Evolutionary conservation across 2,113 vertebrate species (phyloP).

Genomic region (Sclerurus mexicanus): DNA sequence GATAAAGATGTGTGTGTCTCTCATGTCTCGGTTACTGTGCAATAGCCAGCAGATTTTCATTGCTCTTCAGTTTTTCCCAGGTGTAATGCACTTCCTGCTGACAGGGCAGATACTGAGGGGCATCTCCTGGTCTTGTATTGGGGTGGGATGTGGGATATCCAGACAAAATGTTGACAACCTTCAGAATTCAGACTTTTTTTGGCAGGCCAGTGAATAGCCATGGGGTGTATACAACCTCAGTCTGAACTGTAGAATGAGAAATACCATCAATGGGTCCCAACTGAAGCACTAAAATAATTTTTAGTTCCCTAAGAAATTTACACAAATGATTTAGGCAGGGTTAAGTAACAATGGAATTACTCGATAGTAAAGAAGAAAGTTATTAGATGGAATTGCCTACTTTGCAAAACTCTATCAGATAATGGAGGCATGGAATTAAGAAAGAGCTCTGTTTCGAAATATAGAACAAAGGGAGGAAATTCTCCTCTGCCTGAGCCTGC

Average conservation of each 20-base stretch:
- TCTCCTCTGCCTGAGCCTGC: background rate
- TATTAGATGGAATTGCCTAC: background rate
- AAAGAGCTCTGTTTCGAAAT: background rate
- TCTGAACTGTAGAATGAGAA: background rate
- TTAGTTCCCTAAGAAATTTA: background rate
- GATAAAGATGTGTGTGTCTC: background rate
- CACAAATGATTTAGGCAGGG: background rate
- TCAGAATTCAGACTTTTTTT: background rate
- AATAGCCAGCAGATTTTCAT: background rate
- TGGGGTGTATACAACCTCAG: background rate
- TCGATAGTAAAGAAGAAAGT: background rate
- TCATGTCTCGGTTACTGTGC: background rate
- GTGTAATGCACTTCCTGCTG: background rate
- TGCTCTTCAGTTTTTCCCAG: background rate
- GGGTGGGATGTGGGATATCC: background rate
- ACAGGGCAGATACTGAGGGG: background rate
- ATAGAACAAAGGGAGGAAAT: conserved; percentile 1
- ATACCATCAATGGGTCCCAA: background rate
- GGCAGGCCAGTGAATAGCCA: background rate
- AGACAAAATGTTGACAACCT: background rate
- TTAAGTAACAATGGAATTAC: background rate
- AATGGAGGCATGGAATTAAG: background rate
- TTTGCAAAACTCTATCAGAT: conserved; percentile 13
- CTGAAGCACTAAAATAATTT: background rate
- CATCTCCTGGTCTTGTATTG: background rate